Base-by-base conservation (phyloP, 2,888 invertebrate genomes). In the Eledona agricola region DNA sequence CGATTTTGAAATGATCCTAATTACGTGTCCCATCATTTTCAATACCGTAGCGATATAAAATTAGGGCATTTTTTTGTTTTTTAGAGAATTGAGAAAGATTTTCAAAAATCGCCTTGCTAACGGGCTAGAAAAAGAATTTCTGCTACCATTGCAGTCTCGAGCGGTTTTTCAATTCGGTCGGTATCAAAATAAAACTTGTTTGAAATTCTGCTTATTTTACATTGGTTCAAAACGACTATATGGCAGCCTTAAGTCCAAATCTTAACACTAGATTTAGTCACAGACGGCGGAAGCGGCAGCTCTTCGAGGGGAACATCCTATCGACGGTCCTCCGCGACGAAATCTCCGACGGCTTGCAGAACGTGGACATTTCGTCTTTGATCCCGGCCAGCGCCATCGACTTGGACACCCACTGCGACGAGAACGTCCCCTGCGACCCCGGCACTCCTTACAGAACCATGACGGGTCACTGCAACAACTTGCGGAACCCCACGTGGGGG, bases 401-500 rank as follows among this genome's bases (percentile, higher is more conserved):
- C 37, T 81, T 86, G 0, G 86, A 87, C 29, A 82, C 87, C n/a
- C 53, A 66, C 22, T 90, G 92, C 55, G 88, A 89, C 19, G 87
- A 90, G 46, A 79, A 78, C 0, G 81, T 84, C 0, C 79, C 87
- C 1, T 93, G 93, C 66, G 89, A 92, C 64, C 80, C 85, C 3
- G 83, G 81, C 20, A 82, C 78, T 2, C 88, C 86, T 0, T 90
- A 86, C 75, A 80, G 91, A 62, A 85, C 88, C 0, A 83, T 88
- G 53, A 88, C 90, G 0, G 94, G 94, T 0, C 88, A 89, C 65
- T 95, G 95, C 70, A 95, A 95, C 69, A 95, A 95, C 71, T 74
- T 94, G 35, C 82, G 89, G 17, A 89, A 91, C 69, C 92, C 93
- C 0, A 84, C 82, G 49, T 83, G 89, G 67, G 95, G 93, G 9